phyloP scores from a whole-genome alignment of 2,797 vertebrate species.

The Melopsittacus undulatus region DNA sequence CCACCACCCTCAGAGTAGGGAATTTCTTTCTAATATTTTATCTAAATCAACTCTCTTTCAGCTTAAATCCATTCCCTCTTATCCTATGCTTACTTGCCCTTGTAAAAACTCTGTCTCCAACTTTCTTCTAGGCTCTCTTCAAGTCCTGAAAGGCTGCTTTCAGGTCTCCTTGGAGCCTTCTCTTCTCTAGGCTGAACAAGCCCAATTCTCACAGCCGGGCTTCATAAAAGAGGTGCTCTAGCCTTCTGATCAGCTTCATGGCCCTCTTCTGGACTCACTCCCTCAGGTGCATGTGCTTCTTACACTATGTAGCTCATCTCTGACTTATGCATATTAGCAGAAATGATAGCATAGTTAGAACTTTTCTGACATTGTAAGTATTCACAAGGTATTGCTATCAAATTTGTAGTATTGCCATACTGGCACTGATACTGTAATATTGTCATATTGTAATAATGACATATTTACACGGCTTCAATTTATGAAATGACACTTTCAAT shows the following conservation, averaged over 20 bases:
- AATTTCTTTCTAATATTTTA: neutral
- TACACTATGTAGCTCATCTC: neutral
- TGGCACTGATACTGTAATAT: neutral
- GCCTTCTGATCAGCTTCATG: neutral
- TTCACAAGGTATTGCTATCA: neutral
- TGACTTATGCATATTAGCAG: neutral
- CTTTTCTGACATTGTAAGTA: neutral
- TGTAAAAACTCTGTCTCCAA: neutral
- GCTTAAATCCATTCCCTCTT: neutral
- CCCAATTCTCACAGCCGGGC: neutral
- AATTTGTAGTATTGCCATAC: neutral
- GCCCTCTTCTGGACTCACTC: neutral
- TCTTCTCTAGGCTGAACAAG: neutral
- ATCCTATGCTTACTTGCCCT: neutral
- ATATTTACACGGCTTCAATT: neutral
- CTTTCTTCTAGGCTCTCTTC: neutral
- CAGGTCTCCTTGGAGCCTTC: neutral
- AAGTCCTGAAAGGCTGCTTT: neutral
- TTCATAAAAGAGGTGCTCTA: neutral
- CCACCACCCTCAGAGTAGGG: neutral
- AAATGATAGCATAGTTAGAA: neutral
- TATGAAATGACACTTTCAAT: neutral
- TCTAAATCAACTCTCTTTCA: neutral
- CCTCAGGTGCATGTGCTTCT: neutral
- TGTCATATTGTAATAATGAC: neutral